phyloP scores from a whole-genome alignment of 2,888 invertebrate genomes.

The Busseola fusca region DNA sequence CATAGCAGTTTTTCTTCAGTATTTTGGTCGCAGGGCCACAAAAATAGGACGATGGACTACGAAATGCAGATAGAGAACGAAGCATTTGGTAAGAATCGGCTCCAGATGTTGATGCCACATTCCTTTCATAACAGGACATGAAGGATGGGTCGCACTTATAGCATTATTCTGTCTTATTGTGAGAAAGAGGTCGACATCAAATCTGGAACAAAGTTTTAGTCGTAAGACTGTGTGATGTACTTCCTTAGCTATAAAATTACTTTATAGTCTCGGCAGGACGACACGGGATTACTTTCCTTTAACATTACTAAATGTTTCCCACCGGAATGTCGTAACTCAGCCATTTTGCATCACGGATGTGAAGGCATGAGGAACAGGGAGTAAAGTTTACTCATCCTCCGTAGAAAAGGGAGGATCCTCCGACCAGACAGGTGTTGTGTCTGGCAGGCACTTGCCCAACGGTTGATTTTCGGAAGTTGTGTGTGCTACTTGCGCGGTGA shows the following conservation, averaged over 20 bases:
- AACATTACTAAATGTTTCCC: constrained; percentile 51
- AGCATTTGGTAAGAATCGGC: constrained; percentile 17
- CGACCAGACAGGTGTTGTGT: too few species aligned
- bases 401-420: too few species aligned
- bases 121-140: constrained; percentile 39
- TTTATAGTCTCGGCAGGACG: constrained; percentile 50
- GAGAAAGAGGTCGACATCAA: constrained; percentile 22
- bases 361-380: too few species aligned
- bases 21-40: not conserved
- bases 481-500: too few species aligned
- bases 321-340: constrained; percentile 50
- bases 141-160: constrained; percentile 39
- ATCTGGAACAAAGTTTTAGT: constrained; percentile 48
- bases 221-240: constrained; percentile 54
- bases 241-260: constrained; percentile 56
- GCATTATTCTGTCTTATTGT: constrained; percentile 10
- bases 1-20: constrained; percentile 23
- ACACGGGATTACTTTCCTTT: constrained; percentile 52
- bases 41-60: constrained; percentile 26
- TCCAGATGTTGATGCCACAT: constrained; percentile 43
- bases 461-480: too few species aligned
- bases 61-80: not conserved
- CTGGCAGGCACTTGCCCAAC: too few species aligned
- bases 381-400: too few species aligned
- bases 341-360: constrained; percentile 47